A percentile compares a stretch with the other conserved stretches of the same genome.
These are phyloP conservation scores for Protodeltote pygarga DNA, from an alignment of 2,888 invertebrate species.

Conservation along the genomic window DNA sequence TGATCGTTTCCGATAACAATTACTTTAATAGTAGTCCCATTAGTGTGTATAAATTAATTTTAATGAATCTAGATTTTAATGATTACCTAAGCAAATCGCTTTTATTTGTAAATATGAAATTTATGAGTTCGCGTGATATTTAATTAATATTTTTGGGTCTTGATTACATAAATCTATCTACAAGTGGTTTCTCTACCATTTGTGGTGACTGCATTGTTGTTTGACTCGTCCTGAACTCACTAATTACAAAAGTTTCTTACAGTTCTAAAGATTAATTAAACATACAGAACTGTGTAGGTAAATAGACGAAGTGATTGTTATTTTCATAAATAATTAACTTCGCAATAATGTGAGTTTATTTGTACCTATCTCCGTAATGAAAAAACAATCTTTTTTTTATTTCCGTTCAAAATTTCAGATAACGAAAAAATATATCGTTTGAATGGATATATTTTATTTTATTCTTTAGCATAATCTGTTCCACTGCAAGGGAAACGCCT, in stretches of 20 bases:
- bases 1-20: conserved; percentile 23
- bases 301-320: conserved; percentile 19
- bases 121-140: too few relatives aligned
- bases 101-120: conserved; percentile 12
- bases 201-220: conserved; percentile 23
- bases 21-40: conserved; percentile 25
- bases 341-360: neutral
- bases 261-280: conserved; percentile 40
- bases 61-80: conserved; percentile 19
- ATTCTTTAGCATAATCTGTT: too few relatives aligned
- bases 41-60: conserved; percentile 32
- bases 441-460: too few relatives aligned
- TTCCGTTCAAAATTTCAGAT: too few relatives aligned
- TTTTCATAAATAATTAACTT: conserved; percentile 19
- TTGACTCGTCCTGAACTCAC: conserved; percentile 21
- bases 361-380: too few relatives aligned
- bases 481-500: too few relatives aligned
- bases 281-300: too few relatives aligned
- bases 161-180: neutral
- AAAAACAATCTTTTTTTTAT: too few relatives aligned
- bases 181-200: neutral
- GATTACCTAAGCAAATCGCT: conserved; percentile 30
- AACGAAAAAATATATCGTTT: too few relatives aligned
- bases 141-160: too few relatives aligned
- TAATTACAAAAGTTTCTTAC: conserved; percentile 36